Percentiles rank a stretch among this genome's conserved stretches.
Evolutionary conservation across 1,140 invertebrate genomes (phyloP).

Genomic region (Globodera rostochiensis): DNA sequence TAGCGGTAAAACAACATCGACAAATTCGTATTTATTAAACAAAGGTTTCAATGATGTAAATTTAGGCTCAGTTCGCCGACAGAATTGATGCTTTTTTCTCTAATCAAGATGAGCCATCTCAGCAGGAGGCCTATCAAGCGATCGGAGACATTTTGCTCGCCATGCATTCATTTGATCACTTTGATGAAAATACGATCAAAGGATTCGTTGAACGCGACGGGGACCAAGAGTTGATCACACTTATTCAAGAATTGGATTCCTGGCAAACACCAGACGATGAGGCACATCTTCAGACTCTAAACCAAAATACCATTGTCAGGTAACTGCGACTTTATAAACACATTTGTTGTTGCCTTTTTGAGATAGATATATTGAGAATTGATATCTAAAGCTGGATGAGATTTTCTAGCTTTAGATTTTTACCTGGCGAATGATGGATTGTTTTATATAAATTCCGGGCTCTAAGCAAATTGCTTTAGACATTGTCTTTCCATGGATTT

Average conservation of each 20-base stretch:
- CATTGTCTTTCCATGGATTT: slow-evolving; percentile 29
- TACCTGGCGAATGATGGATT: neutral
- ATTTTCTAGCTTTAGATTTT: neutral
- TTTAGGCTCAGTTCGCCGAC: slow-evolving; percentile 24
- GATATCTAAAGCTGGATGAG: neutral
- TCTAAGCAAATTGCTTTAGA: slow-evolving; percentile 1
- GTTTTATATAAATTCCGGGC: no score
- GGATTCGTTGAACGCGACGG: slow-evolving; percentile 8
- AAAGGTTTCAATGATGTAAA: no score
- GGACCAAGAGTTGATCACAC: slow-evolving; percentile 13
- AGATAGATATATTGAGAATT: neutral
- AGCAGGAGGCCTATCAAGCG: neutral
- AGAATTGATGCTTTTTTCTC: slow-evolving; percentile 20
- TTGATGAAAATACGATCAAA: slow-evolving; percentile 5
- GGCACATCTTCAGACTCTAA: slow-evolving; percentile 21
- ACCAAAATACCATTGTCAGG: slow-evolving; percentile 23
- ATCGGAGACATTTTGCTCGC: slow-evolving; percentile 28
- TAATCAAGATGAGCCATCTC: neutral
- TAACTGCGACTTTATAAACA: neutral
- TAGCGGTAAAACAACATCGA: no score
- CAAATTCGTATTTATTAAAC: no score
- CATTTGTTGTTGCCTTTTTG: neutral
- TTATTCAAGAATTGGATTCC: slow-evolving; percentile 25
- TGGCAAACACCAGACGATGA: slow-evolving; percentile 30
- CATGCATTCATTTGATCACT: slow-evolving; percentile 31